These are phyloP conservation scores for Tympanuchus pallidicinctus DNA, from an alignment of 2,113 vertebrate species.

Conservation along the genomic window DNA sequence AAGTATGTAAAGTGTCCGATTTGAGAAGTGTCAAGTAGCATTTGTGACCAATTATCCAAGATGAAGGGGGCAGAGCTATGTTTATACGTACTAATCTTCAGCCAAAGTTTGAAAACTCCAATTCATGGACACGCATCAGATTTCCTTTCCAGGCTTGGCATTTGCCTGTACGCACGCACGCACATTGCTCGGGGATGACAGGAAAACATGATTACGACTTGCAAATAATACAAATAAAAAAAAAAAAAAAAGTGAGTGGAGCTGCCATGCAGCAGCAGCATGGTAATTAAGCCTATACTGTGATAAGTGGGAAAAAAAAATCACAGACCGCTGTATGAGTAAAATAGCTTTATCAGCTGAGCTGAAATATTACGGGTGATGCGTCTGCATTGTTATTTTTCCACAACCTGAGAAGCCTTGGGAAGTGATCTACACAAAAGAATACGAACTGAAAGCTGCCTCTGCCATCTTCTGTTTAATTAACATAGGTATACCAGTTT, in stretches of 20 bases:
- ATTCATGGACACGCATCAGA: conserved; percentile 64
- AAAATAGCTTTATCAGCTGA: conserved; percentile 42
- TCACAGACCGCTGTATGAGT: neutral
- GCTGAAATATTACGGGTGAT: neutral
- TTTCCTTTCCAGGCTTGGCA: conserved; percentile 62
- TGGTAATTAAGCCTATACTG: neutral
- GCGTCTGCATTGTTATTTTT: conserved; percentile 25
- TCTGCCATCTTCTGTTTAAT: conserved; percentile 52
- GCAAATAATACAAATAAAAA: conserved; percentile 45
- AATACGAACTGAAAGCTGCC: conserved; percentile 35
- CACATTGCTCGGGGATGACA: conserved; percentile 54
- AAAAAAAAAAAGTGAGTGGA: neutral
- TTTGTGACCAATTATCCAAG: conserved; percentile 86
- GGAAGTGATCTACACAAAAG: conserved; percentile 26
- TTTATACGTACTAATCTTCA: conserved; percentile 75
- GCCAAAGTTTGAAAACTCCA: conserved; percentile 71
- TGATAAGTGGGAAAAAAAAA: neutral
- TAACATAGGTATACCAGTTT: conserved; percentile 36
- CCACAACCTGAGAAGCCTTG: neutral
- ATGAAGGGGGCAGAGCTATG: conserved; percentile 73
- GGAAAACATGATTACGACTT: conserved; percentile 45
- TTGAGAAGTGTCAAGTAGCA: conserved; percentile 81
- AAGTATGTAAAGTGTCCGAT: conserved; percentile 80
- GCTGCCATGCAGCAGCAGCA: neutral
- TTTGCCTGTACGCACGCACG: conserved; percentile 42